Percentiles rank a stretch among this genome's conserved stretches.
Conservation (phyloP, 2,797 vertebrate genomes). For the Dryobates pubescens region DNA sequence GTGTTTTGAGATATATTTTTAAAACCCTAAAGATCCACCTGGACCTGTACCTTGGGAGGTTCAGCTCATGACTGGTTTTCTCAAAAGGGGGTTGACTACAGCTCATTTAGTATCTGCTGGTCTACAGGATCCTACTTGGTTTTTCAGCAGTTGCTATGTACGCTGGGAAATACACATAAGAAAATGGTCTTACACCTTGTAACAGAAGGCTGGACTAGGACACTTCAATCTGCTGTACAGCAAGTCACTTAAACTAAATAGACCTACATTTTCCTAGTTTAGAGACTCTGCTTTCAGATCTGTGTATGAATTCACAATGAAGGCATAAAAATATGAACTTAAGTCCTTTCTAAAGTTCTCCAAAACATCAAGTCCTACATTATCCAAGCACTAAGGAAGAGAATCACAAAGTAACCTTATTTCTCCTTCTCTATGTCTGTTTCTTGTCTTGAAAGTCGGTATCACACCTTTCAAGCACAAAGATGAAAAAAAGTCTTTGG, state of each 20-base stretch:
- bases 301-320: background rate
- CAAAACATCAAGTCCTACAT: fast-evolving
- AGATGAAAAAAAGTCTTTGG: background rate
- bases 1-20: background rate
- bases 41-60: background rate
- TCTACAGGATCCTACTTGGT: background rate
- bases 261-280: background rate
- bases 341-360: background rate
- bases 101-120: background rate
- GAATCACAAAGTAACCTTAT: background rate
- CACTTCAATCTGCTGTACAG: background rate
- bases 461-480: background rate
- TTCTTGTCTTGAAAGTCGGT: background rate
- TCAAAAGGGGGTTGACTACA: background rate
- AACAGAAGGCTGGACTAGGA: background rate
- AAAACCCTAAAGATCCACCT: background rate
- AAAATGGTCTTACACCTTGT: background rate
- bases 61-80: background rate
- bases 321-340: background rate
- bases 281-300: background rate
- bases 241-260: background rate
- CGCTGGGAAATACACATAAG: background rate
- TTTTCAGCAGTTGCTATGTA: background rate
- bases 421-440: background rate
- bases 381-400: background rate